A percentile compares a stretch with the other conserved stretches of the same genome.
phyloP scores from a whole-genome alignment of 2,113 vertebrate genomes.

The Onychostoma macrolepis region DNA sequence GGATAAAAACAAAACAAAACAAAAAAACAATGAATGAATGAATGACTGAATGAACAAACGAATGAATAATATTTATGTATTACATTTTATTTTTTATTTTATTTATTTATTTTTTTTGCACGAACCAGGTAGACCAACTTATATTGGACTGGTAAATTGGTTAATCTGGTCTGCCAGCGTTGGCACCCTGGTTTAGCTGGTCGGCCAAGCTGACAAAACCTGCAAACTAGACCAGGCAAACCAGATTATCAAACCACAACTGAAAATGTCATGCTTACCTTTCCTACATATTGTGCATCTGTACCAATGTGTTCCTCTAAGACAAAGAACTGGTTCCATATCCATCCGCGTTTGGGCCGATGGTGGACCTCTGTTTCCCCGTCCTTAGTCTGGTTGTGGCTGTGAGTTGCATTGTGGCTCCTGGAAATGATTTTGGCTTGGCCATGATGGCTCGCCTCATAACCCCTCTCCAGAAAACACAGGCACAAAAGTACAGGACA shows the following conservation, averaged over 20 bases:
- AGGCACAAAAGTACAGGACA: slow-evolving; percentile 95
- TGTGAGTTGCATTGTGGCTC: slow-evolving; percentile 55
- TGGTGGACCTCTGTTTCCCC: slow-evolving; percentile 96
- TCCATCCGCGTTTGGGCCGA: slow-evolving; percentile 97
- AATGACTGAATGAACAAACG: no score
- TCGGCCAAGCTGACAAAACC: neutral
- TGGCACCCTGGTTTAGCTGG: neutral
- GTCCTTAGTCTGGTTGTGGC: slow-evolving; percentile 87
- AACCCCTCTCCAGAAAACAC: slow-evolving; percentile 92
- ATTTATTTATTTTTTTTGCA: no score
- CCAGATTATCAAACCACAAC: neutral
- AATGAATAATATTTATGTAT: neutral
- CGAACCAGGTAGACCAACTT: neutral
- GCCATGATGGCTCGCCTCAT: slow-evolving; percentile 74
- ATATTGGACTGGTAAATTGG: neutral
- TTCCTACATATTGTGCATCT: slow-evolving; percentile 96
- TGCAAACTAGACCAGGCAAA: neutral
- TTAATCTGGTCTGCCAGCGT: no score
- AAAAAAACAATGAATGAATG: neutral
- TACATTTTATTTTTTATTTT: no score
- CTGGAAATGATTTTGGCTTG: slow-evolving; percentile 66
- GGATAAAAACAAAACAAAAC: no score
- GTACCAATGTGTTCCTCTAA: slow-evolving; percentile 99
- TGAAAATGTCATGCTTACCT: slow-evolving; percentile 78
- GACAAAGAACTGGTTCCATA: slow-evolving; percentile 99